These are phyloP conservation scores for Marmota flaviventris DNA, from an alignment of 2,113 vertebrate genomes.

Conservation along the genomic window DNA sequence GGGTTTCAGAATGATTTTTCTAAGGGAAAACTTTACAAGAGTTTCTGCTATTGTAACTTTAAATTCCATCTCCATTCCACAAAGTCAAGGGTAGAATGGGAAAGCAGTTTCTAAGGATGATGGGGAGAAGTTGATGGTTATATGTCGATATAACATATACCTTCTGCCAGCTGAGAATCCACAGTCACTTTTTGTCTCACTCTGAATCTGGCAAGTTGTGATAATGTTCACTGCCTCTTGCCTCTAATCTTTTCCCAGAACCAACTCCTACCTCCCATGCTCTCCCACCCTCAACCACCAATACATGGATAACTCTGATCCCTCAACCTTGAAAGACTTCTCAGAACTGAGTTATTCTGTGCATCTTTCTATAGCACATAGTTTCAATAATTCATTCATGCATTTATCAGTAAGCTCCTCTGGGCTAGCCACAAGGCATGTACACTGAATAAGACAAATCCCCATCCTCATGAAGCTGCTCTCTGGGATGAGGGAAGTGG, in stretches of 20 bases:
- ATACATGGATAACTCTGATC: too few species aligned
- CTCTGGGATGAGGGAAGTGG: neutral
- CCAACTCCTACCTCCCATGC: too few species aligned
- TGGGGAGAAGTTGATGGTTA: neutral
- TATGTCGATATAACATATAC: neutral
- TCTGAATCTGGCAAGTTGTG: neutral
- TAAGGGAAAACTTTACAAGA: neutral
- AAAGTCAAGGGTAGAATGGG: neutral
- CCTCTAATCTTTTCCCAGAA: neutral
- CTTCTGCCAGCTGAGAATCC: neutral
- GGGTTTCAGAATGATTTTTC: neutral
- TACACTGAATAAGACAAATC: neutral
- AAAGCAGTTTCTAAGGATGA: neutral
- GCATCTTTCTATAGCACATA: neutral
- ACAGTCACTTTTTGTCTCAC: neutral
- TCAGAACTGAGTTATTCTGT: neutral
- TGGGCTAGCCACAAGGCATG: neutral
- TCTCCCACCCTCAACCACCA: neutral
- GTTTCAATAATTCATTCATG: neutral
- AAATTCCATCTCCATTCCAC: neutral
- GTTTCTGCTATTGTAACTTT: neutral
- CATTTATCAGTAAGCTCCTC: neutral
- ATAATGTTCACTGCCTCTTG: neutral
- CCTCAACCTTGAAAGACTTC: neutral
- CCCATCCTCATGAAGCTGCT: neutral